Evolutionary conservation across 2,113 vertebrate genomes (phyloP).

Genomic region (Eurystomus gularis): DNA sequence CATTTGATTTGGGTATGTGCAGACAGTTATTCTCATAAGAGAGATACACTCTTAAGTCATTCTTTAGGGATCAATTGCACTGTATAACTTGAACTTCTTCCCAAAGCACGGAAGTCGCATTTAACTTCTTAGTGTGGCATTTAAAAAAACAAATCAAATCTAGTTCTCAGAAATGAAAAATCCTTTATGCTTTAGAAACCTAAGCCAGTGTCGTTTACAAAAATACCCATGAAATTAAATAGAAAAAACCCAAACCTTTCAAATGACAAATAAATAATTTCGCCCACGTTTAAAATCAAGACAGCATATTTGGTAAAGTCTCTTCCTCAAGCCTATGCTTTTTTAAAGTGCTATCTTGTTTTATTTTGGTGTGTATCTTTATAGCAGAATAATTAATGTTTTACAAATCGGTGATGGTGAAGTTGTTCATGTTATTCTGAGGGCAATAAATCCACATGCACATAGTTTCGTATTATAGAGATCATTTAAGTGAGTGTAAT

Average conservation of each 20-base stretch:
- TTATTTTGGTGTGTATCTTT: slow-evolving; percentile 35
- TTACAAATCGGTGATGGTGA: slow-evolving; percentile 29
- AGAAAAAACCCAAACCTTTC: not conserved
- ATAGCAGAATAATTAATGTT: slow-evolving; percentile 30
- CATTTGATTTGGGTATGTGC: not conserved
- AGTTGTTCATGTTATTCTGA: slow-evolving; percentile 22
- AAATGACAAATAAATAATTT: not conserved
- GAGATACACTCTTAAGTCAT: not conserved
- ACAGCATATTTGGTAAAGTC: not conserved
- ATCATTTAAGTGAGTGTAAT: slow-evolving; percentile 51
- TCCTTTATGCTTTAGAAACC: not conserved
- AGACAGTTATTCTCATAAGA: not conserved
- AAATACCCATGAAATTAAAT: not conserved
- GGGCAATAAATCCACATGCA: slow-evolving; percentile 42
- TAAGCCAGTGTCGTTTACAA: not conserved
- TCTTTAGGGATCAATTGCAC: not conserved
- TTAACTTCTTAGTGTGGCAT: not conserved
- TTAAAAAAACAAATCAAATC: not conserved
- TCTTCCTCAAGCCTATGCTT: not conserved
- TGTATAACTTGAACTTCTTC: not conserved
- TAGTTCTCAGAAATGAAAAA: not conserved
- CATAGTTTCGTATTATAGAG: slow-evolving; percentile 13
- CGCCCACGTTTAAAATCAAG: not conserved
- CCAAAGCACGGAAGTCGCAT: not conserved
- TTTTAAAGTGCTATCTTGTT: slow-evolving; percentile 1